These are phyloP conservation scores for Spodoptera litura DNA, from an alignment of 1,140 invertebrate genomes.

Conservation along the genomic window DNA sequence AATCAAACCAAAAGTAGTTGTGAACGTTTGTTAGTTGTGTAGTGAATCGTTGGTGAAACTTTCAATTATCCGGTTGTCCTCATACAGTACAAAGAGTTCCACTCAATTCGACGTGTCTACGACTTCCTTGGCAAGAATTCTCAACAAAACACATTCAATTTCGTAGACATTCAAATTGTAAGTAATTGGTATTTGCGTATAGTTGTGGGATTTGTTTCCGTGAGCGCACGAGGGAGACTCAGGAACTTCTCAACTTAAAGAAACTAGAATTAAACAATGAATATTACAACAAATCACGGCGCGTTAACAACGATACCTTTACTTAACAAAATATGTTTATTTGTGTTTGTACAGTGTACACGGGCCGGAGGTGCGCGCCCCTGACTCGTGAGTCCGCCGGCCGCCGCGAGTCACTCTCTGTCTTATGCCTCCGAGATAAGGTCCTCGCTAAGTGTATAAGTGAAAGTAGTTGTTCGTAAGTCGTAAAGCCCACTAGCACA, in stretches of 20 bases:
- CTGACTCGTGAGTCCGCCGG: neutral
- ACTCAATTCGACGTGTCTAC: neutral
- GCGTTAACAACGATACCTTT: constrained; percentile 61
- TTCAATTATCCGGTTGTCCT: constrained; percentile 8
- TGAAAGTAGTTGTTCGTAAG: constrained; percentile 13
- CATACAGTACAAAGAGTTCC: neutral
- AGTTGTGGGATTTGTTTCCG: constrained; percentile 29
- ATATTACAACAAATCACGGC: constrained; percentile 67
- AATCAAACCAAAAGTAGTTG: neutral
- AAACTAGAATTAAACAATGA: constrained; percentile 66
- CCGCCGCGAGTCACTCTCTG: neutral
- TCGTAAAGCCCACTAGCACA: constrained; percentile 63
- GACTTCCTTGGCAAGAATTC: neutral
- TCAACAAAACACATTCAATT: constrained; percentile 31
- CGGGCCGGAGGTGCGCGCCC: constrained; percentile 10
- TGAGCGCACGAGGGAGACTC: constrained; percentile 2
- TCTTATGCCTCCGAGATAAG: neutral
- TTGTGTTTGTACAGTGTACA: constrained; percentile 59
- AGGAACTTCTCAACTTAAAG: constrained; percentile 37
- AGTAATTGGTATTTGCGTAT: constrained; percentile 32
- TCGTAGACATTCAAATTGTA: constrained; percentile 28
- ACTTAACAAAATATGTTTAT: constrained; percentile 74
- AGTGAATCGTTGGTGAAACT: neutral
- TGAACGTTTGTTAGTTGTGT: neutral
- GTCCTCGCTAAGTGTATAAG: constrained; percentile 33